Evolutionary conservation across 2,113 vertebrate genomes (phyloP).

Genomic region (Rhinoderma darwinii): DNA sequence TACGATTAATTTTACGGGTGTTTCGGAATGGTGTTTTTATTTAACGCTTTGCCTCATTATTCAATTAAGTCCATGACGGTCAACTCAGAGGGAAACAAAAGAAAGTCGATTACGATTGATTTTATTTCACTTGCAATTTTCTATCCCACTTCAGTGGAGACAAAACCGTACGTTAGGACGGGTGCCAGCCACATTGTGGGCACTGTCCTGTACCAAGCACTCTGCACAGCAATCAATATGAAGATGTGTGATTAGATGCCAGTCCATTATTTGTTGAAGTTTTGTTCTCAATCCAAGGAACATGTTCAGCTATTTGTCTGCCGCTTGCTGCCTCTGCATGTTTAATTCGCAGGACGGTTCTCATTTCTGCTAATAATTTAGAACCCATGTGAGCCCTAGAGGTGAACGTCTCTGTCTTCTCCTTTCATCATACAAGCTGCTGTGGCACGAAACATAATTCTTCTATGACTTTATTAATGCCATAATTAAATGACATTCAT

Average conservation of each 20-base stretch:
- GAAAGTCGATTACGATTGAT: conserved; percentile 69
- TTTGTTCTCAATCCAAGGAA: conserved; percentile 59
- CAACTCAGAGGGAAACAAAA: conserved; percentile 67
- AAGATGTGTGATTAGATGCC: conserved; percentile 63
- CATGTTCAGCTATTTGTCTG: conserved; percentile 58
- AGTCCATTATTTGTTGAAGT: conserved; percentile 64
- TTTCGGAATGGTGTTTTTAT: conserved; percentile 3
- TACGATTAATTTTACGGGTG: not conserved
- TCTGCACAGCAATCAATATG: conserved; percentile 61
- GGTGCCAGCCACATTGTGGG: conserved; percentile 42
- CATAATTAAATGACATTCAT: not conserved
- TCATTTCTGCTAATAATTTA: not conserved
- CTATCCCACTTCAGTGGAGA: conserved; percentile 68
- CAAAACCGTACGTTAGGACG: conserved; percentile 66
- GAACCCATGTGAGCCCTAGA: not conserved
- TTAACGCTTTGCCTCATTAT: conserved; percentile 2
- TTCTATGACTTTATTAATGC: not conserved
- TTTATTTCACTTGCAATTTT: conserved; percentile 74
- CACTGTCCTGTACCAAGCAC: conserved; percentile 41
- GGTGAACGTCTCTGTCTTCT: not conserved
- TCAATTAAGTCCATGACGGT: conserved; percentile 67
- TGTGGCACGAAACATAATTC: not conserved
- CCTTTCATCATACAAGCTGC: not conserved
- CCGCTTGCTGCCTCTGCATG: not conserved
- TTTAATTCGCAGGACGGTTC: not conserved